phyloP scores from a whole-genome alignment of 2,113 vertebrate genomes.

The Laticauda laticaudata region DNA sequence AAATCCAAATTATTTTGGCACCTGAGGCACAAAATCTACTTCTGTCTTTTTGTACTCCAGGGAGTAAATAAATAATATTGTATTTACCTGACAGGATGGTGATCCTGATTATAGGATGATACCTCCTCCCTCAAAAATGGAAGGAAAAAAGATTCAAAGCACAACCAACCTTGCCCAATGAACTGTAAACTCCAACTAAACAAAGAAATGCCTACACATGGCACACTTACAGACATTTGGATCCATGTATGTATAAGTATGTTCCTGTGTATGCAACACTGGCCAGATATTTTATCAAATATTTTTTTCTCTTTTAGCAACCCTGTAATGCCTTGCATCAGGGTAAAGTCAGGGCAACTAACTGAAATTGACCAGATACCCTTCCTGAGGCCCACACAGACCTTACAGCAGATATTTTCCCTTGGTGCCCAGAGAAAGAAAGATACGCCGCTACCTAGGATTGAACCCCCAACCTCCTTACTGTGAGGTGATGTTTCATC shows the following conservation, averaged over 20 bases:
- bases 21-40: not conserved
- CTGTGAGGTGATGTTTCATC: not conserved
- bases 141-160: not conserved
- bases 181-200: not conserved
- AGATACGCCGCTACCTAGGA: no score
- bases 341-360: no score
- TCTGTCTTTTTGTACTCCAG: not conserved
- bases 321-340: no score
- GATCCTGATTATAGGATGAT: not conserved
- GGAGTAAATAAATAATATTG: not conserved
- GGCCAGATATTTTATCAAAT: not conserved
- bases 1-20: not conserved
- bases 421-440: no score
- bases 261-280: not conserved
- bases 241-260: not conserved
- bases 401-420: no score
- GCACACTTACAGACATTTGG: not conserved
- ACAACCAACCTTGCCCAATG: not conserved
- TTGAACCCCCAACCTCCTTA: no score
- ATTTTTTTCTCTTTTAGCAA: no score
- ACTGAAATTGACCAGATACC: no score
- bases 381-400: no score
- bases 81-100: not conserved
- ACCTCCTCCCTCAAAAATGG: not conserved
- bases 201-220: not conserved